These are phyloP conservation scores for Cynopterus sphinx DNA, from an alignment of 2,797 vertebrate species.

Conservation along the genomic window DNA sequence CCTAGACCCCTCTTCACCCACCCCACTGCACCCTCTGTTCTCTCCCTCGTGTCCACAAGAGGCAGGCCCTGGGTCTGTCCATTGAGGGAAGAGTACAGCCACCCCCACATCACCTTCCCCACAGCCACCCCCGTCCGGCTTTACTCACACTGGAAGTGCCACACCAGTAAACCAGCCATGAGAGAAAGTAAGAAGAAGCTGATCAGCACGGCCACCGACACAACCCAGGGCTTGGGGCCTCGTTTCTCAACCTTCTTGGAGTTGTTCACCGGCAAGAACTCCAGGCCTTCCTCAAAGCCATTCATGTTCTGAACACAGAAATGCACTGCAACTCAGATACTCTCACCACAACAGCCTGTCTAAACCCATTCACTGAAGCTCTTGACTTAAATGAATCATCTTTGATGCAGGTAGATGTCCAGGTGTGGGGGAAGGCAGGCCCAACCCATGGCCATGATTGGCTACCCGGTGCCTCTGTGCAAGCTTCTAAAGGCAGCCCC, in stretches of 20 bases:
- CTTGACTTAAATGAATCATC: neutral
- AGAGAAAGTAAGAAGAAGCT: conserved; percentile 86
- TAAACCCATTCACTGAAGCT: neutral
- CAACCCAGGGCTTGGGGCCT: conserved; percentile 83
- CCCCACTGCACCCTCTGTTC: neutral
- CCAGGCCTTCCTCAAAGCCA: conserved; percentile 87
- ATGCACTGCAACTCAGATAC: neutral
- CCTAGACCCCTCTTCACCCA: neutral
- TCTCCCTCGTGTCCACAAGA: neutral
- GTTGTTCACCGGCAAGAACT: conserved; percentile 93
- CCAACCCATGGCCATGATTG: neutral
- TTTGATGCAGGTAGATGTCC: accelerated
- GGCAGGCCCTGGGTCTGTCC: neutral
- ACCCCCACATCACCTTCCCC: neutral
- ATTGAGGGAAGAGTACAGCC: neutral
- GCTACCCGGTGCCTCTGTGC: accelerated
- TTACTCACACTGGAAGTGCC: conserved; percentile 96
- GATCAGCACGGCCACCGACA: conserved; percentile 80
- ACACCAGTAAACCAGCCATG: conserved; percentile 90
- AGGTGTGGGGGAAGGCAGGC: neutral
- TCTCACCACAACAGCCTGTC: neutral
- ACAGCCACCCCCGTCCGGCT: neutral
- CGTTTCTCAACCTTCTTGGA: conserved; percentile 93
- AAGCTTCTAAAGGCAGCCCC: neutral
- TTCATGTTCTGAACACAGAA: conserved; percentile 80